These are phyloP conservation scores for Odontomyia ornata DNA, from an alignment of 2,888 invertebrate species.

Conservation along the genomic window DNA sequence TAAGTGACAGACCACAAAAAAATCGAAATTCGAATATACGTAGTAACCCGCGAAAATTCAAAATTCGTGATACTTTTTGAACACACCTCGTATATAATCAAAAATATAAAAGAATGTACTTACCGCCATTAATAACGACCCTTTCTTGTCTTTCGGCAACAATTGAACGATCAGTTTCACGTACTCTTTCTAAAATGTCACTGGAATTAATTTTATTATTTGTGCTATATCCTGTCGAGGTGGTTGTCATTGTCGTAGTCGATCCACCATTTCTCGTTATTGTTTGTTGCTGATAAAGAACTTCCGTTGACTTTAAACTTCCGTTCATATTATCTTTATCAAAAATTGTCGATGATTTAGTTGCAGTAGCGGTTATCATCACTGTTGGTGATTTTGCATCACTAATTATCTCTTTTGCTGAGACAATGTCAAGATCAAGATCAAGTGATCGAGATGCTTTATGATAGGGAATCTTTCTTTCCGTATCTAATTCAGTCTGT, in stretches of 20 bases:
- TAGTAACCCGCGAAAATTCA: no score
- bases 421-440: slow-evolving; percentile 62
- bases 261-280: slow-evolving; percentile 57
- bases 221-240: slow-evolving; percentile 60
- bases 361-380: background rate
- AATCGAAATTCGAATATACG: no score
- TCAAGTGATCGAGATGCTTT: slow-evolving; percentile 63
- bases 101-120: no score
- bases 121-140: slow-evolving; percentile 18
- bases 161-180: slow-evolving; percentile 61
- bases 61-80: no score
- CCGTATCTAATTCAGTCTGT: slow-evolving; percentile 59
- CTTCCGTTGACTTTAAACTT: slow-evolving; percentile 56
- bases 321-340: slow-evolving; percentile 41
- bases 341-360: background rate
- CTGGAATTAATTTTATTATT: slow-evolving; percentile 61
- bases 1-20: no score
- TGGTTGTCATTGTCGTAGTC: no score
- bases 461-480: slow-evolving; percentile 62
- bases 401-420: slow-evolving; percentile 55
- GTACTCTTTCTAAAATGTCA: slow-evolving; percentile 61
- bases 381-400: slow-evolving; percentile 55
- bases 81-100: no score
- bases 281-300: background rate
- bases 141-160: slow-evolving; percentile 59